These are phyloP conservation scores for Chelon labrosus DNA, from an alignment of 2,797 vertebrate genomes.

Conservation along the genomic window DNA sequence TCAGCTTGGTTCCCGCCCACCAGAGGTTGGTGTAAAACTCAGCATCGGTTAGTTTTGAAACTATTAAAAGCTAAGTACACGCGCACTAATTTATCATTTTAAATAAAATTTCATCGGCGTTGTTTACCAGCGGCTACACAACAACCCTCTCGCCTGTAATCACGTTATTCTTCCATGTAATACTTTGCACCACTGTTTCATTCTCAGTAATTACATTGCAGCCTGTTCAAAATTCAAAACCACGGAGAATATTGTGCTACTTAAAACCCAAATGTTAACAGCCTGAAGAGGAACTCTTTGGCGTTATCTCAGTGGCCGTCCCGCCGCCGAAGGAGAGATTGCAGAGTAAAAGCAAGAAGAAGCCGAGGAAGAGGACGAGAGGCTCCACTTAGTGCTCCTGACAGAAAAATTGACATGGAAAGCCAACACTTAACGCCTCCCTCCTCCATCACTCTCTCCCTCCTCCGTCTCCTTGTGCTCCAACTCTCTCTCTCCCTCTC, in stretches of 20 bases:
- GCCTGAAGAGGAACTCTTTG: no score
- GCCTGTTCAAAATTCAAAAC: neutral
- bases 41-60: no score
- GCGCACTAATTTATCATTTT: no score
- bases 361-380: slow-evolving; percentile 38
- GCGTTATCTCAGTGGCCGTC: no score
- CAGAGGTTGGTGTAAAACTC: no score
- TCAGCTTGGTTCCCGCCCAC: no score
- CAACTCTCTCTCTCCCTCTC: no score
- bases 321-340: slow-evolving; percentile 28
- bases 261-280: slow-evolving; percentile 10
- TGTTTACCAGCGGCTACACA: neutral
- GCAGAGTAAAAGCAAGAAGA: slow-evolving; percentile 18
- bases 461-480: no score
- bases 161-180: neutral
- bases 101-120: no score
- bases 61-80: no score
- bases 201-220: neutral
- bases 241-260: no score
- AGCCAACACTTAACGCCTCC: slow-evolving; percentile 68
- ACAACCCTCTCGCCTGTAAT: neutral
- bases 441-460: slow-evolving; percentile 55
- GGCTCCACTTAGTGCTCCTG: slow-evolving; percentile 64
- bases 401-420: slow-evolving; percentile 65
- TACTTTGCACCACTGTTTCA: neutral